Evolutionary conservation across 1,140 invertebrate species (phyloP), one percentile per base, ranked within the genome.

Genomic region (Meloidogyne hapla): DNA sequence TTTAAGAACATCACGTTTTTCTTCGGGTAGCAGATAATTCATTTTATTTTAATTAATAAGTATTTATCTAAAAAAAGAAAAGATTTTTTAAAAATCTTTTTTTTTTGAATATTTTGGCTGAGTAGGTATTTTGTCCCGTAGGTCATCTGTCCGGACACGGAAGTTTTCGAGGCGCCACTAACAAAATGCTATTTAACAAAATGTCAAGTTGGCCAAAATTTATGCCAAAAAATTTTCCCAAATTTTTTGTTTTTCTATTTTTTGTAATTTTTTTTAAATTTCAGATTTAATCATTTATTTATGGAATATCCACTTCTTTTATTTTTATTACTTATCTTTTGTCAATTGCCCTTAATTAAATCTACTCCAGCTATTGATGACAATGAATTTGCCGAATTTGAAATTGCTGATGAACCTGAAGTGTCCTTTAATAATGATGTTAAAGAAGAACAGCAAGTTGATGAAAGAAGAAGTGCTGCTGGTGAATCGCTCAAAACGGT

Each of bases 321-420:
- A 18, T 48, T 48, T 13, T 56, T 56, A 33, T 33, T 33, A 33
- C 33, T 33, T n/a, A n/a, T 56, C 18, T n/a, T 56, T 56, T 56
- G 18, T 21, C n/a, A n/a, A 1, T 4, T 56, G 0, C 18, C n/a
- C 8, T 21, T 13, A 15, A 56, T 56, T 56, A 6, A 8, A 56
- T n/a, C 48, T 56, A n/a, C 48, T 8, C 48, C 48, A 3, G 74
- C 40, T 73, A 86, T 90, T 1, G 92, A 93, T 80, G 94, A 95
- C 86, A 94, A 95, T 90, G 94, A 96, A 84, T 97, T 96, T 90
- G 94, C 94, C 1, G 94, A 96, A 88, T 97, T 96, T 90, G 94
- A 96, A 88, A 93, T 96, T 84, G 93, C 94, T 88, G 89, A 90
- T 79, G 88, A 88, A 70, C 48, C 82, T 68, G 26, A 40, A 67